Base-by-base conservation (phyloP, 2,113 vertebrate genomes). In the Percina caprodes region DNA sequence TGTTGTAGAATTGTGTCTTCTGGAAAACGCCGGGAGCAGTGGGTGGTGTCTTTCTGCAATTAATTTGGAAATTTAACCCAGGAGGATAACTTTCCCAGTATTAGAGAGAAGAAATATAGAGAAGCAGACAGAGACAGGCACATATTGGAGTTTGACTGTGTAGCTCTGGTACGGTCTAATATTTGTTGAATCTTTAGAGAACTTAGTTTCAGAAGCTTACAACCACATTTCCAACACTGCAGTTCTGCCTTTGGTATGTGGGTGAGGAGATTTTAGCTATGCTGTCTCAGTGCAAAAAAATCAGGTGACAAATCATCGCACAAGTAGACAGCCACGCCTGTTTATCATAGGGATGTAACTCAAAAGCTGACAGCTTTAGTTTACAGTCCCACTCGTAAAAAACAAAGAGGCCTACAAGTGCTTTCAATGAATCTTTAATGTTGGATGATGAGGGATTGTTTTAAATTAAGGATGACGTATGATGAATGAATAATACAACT, bases 21-120 rank as follows among this genome's bases (percentile, higher is more conserved):
- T 86, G 85, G 82, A 88, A 89, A 91, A 87, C 2, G 62, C 83
- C 74, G 54, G 63, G 63, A 88, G 86, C 86, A 10, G 26, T 68
- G 84, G 87, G 83, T 80, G 83, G 83, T 15, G 63, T 60, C 65
- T 80, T 73, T 84, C 82, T 83, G 86, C 65, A 65, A 84, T 85
- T 85, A 24, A 87, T 92, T 88, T 89, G 54, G 82, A 85, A 79
- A 80, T 88, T 33, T 39, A 76, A 80, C 69, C 65, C 66, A 49
- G 35, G 55, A 82, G 63, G 74, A 86, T 73, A 80, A 66, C 51
- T 85, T 86, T 79, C 69, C 61, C 33, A 51, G 72, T 85, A 61
- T 86, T 60, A 56, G 24, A 76, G 63, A 62, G n/a, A 45, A 75
- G 65, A 66, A 66, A 85, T 51, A 8, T 65, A 86, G 69, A 63